Percentiles rank a stretch among this genome's conserved stretches.
These are phyloP conservation scores for Galaxea fascicularis DNA, from an alignment of 92 coral and sea anemone genomes.

Conservation along the genomic window DNA sequence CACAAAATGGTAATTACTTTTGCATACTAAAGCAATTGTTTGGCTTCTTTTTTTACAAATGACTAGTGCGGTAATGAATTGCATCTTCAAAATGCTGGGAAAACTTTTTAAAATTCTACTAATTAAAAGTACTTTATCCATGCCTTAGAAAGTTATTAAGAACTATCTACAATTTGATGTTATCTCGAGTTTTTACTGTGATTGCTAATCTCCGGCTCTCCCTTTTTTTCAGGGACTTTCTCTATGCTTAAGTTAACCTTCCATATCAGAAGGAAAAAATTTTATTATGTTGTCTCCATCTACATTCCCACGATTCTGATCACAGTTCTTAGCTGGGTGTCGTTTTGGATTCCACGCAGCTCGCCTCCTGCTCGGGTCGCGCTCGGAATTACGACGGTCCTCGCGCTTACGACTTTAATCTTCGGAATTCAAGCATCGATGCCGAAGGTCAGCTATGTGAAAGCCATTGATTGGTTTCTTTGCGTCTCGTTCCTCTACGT, in stretches of 20 bases:
- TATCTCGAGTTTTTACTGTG: too few species aligned
- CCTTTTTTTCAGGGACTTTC: conserved; percentile 58
- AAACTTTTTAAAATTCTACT: too few species aligned
- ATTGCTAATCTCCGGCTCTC: neutral
- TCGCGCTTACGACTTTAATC: conserved; percentile 93
- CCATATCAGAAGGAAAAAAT: conserved; percentile 81
- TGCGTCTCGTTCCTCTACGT: conserved; percentile 90
- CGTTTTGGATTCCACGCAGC: conserved; percentile 96
- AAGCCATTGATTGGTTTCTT: conserved; percentile 96
- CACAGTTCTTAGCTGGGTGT: conserved; percentile 89
- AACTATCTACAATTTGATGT: too few species aligned
- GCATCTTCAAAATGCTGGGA: too few species aligned
- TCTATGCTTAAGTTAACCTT: conserved; percentile 68
- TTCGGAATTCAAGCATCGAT: conserved; percentile 92
- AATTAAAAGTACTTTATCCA: too few species aligned
- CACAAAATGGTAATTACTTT: too few species aligned
- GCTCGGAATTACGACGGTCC: conserved; percentile 98
- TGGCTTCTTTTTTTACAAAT: too few species aligned
- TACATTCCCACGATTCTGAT: conserved; percentile 89
- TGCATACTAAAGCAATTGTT: too few species aligned
- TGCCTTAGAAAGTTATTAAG: too few species aligned
- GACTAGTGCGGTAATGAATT: too few species aligned
- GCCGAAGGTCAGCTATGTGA: conserved; percentile 96
- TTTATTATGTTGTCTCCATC: conserved; percentile 88
- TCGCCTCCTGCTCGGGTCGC: conserved; percentile 99